These are phyloP conservation scores for Stictonetta naevosa DNA, from an alignment of 2,113 vertebrate species.

Conservation along the genomic window DNA sequence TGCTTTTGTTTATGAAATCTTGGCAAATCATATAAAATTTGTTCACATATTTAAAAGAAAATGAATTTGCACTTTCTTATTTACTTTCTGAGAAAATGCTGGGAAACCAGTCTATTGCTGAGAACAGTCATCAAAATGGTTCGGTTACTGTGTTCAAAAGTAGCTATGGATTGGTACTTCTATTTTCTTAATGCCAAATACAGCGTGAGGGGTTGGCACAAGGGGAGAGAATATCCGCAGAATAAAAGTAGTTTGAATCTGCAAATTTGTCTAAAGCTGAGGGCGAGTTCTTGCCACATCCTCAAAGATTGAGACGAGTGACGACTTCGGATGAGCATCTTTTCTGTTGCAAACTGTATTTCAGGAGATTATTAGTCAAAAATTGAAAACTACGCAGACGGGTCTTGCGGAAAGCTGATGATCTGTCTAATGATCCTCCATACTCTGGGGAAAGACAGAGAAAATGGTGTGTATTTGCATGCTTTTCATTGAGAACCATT, in stretches of 20 bases:
- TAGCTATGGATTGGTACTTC: neutral
- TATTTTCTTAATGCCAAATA: neutral
- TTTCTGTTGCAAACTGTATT: neutral
- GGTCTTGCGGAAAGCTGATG: neutral
- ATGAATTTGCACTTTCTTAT: neutral
- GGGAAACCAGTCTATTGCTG: neutral
- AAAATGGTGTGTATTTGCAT: neutral
- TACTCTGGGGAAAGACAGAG: neutral
- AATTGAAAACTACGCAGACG: neutral
- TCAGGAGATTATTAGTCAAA: slow-evolving; percentile 1
- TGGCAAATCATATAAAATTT: neutral
- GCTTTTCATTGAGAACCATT: slow-evolving; percentile 26
- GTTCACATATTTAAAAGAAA: neutral
- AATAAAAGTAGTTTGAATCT: neutral
- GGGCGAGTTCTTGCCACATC: neutral
- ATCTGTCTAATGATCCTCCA: neutral
- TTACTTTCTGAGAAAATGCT: neutral
- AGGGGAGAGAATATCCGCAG: neutral
- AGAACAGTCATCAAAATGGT: neutral
- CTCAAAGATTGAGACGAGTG: neutral
- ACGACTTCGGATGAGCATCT: neutral
- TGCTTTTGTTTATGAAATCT: neutral
- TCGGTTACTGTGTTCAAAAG: neutral
- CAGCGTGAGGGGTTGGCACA: neutral
- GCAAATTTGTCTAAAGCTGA: neutral